Base-by-base conservation (phyloP, 2,113 vertebrate species). In the Albula goreensis region DNA sequence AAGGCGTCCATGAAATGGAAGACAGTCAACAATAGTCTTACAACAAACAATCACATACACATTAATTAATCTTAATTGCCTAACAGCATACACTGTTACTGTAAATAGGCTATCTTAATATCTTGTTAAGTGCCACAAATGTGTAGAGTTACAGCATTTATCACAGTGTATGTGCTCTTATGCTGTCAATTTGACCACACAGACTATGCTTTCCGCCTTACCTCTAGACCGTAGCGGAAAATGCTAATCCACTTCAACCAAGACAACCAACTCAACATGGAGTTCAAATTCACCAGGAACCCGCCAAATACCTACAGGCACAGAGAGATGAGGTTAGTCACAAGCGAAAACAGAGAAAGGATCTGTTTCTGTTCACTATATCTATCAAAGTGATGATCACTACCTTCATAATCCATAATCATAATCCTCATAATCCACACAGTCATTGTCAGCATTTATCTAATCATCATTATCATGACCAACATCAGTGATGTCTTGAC, bases 211-310 rank as follows among this genome's bases (percentile, higher is more conserved):
- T 57, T 31, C 22, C 51, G 56, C 74, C 95, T 95, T 93, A 96
- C 95, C 74, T 96, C 86, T 66, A 96, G 63, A 83, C 95, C 96
- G 53, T 96, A 96, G 90, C 60, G 91, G 90, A 96, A 96, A 88
- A 96, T 95, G 87, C 96, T 96, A 90, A 94, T 82, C 95, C 95
- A 96, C 84, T 95, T 90, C 85, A 96, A 89, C 95, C 96, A 96
- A 17, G 95, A 95, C 9, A 96, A 90, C 96, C 96, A 96, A 87
- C 31, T 93, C 86, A 96, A 91, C 95, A 96, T 96, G 78, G 87
- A 6, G 49, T 95, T 96, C 25, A 96, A 94, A 84, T 96, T 95
- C 80, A 96, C 95, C 6, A 96, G 91, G 88, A 85, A 96, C 5
- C 95, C 95, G 2, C 95, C 95, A 83, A 96, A 96, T 1, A 96